Percentiles rank a stretch among this genome's conserved stretches.
Conservation (phyloP, 2,797 vertebrate species). For the Anas flavirostris region DNA sequence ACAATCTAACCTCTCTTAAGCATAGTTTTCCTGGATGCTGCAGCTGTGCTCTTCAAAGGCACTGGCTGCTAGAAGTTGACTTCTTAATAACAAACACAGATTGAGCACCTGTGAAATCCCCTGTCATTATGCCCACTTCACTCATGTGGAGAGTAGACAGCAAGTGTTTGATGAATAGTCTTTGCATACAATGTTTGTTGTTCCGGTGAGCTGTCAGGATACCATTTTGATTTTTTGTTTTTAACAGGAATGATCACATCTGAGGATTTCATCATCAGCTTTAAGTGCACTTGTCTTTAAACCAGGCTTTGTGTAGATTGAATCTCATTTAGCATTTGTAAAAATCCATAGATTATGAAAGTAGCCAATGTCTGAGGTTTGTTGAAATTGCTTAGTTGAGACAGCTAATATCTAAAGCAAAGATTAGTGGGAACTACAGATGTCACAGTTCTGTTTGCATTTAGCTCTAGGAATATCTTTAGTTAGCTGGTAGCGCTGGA, state of each 20-base stretch:
- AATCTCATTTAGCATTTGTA: background rate
- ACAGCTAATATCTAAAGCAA: background rate
- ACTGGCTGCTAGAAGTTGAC: background rate
- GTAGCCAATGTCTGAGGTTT: background rate
- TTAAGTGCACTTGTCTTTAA: constrained; percentile 13
- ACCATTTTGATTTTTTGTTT: background rate
- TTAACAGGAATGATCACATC: background rate
- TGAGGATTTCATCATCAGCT: constrained; percentile 1
- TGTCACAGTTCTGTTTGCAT: background rate
- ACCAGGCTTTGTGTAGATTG: background rate
- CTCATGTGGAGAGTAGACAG: background rate
- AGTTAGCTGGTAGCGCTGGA: background rate
- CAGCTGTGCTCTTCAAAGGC: background rate
- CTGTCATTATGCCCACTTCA: background rate
- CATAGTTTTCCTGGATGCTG: background rate
- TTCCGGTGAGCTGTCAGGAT: constrained; percentile 45
- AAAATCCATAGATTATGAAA: background rate
- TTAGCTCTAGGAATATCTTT: background rate
- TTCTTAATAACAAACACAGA: background rate
- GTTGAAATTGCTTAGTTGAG: background rate
- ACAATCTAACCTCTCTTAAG: background rate
- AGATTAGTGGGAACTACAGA: background rate
- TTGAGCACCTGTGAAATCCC: background rate
- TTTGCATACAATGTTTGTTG: background rate
- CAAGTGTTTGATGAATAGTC: background rate